These are phyloP conservation scores for Grallaria varia DNA, from an alignment of 2,113 vertebrate species.

Conservation along the genomic window DNA sequence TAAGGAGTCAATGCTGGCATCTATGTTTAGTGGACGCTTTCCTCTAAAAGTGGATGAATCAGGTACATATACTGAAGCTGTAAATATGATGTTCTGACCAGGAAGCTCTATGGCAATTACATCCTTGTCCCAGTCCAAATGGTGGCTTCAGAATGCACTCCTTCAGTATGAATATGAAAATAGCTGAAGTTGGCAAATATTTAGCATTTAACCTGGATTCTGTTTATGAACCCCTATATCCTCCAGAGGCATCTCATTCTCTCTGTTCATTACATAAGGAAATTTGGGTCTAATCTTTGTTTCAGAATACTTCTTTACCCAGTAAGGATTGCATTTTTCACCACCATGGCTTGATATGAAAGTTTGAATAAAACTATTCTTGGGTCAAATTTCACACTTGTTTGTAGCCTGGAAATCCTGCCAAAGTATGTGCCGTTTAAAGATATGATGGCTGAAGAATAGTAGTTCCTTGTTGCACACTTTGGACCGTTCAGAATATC, in stretches of 20 bases:
- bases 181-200: not conserved
- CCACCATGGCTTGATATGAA: not conserved
- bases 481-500: not conserved
- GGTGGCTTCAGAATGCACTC: not conserved
- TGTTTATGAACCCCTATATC: not conserved
- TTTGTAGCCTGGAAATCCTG: not conserved
- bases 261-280: not conserved
- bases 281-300: not conserved
- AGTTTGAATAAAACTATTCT: not conserved
- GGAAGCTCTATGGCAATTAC: not conserved
- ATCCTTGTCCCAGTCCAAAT: not conserved
- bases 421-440: not conserved
- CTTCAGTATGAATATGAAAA: not conserved
- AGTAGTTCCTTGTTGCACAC: not conserved
- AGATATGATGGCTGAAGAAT: not conserved
- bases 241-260: not conserved
- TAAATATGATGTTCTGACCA: not conserved
- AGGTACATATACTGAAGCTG: conserved; percentile 48
- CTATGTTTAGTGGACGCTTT: conserved; percentile 77
- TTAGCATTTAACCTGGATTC: not conserved
- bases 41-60: conserved; percentile 73
- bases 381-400: not conserved
- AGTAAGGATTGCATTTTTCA: not conserved
- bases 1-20: conserved; percentile 73
- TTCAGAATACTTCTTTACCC: not conserved